phyloP scores from a whole-genome alignment of 2,888 invertebrate genomes.

The Pheosia gnoma region DNA sequence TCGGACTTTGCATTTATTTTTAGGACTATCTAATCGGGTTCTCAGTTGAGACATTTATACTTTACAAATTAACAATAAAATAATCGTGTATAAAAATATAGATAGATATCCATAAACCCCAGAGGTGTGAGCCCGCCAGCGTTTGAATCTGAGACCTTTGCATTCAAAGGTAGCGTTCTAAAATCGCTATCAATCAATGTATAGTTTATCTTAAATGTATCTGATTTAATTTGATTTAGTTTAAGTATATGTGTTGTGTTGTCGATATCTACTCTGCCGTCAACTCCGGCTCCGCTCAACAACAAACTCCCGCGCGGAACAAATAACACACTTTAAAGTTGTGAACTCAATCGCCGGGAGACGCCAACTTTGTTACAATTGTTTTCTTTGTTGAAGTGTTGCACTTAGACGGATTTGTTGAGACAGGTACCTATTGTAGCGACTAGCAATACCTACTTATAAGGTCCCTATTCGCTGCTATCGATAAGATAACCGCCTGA shows the following conservation, averaged over 20 bases:
- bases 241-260: slow-evolving; percentile 34
- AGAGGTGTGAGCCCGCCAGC: too few relatives aligned
- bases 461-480: neutral
- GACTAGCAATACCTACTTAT: neutral
- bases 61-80: too few relatives aligned
- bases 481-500: neutral
- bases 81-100: too few relatives aligned
- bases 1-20: too few relatives aligned
- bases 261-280: slow-evolving; percentile 60
- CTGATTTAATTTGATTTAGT: slow-evolving; percentile 30
- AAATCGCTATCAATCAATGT: too few relatives aligned
- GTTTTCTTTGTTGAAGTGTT: slow-evolving; percentile 73
- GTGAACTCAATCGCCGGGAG: slow-evolving; percentile 74
- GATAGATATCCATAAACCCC: too few relatives aligned
- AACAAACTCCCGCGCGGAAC: slow-evolving; percentile 68
- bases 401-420: slow-evolving; percentile 45
- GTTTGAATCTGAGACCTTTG: too few relatives aligned
- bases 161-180: too few relatives aligned
- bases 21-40: too few relatives aligned
- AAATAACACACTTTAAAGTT: slow-evolving; percentile 80
- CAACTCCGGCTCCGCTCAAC: slow-evolving; percentile 60
- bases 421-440: slow-evolving; percentile 1
- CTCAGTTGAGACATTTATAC: too few relatives aligned
- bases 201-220: slow-evolving; percentile 1
- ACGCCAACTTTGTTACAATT: slow-evolving; percentile 70